Base-by-base conservation (phyloP, 2,797 vertebrate species). In the Myotis vivesi region DNA sequence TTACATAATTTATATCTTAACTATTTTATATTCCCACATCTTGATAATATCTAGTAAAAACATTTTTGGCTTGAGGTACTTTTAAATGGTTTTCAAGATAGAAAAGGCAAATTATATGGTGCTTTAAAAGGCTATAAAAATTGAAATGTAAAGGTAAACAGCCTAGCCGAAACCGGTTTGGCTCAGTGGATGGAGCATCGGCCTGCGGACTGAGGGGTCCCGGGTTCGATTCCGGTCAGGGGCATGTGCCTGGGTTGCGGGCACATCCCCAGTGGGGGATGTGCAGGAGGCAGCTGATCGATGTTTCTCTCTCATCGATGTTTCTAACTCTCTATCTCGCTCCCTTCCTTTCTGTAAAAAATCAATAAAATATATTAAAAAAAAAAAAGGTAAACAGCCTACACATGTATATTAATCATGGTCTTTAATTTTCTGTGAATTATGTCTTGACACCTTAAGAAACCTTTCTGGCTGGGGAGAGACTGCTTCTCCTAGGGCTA, bases 81-180 rank as follows among this genome's bases (percentile, higher is more conserved):
- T 94, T 87, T 57, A 86, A 91, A 44, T 91, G 46, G 22, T 82
- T n/a, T 93, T 82, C 19, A 88, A 88, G 22, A 90, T 53, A 17
- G 66, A 80, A 95, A 73, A 91, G 68, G 64, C 75, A 94, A 96
- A 77, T 7, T 33, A 15, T n/a, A 12, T 55, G 22, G 20, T 62
- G 33, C 75, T 94, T 71, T 22, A 72, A 71, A 81, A 75, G 23
- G 73, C 12, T 69, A 13, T 15, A 76, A 89, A 73, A 90, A 87
- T 20, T 25, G 44, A 90, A 75, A 81, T 5, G 49, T 38, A 46
- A 23, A 81, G 16, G 16, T 81, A 59, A 77, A n/a, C 2, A 49
- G 30, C 23, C 59, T 72, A n/a, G n/a, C n/a, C n/a, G n/a, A n/a
- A n/a, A n/a, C n/a, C n/a, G n/a, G n/a, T n/a, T n/a, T n/a, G n/a